Evolutionary conservation across 2,888 invertebrate genomes (phyloP).

Genomic region (Amiota mariae): DNA sequence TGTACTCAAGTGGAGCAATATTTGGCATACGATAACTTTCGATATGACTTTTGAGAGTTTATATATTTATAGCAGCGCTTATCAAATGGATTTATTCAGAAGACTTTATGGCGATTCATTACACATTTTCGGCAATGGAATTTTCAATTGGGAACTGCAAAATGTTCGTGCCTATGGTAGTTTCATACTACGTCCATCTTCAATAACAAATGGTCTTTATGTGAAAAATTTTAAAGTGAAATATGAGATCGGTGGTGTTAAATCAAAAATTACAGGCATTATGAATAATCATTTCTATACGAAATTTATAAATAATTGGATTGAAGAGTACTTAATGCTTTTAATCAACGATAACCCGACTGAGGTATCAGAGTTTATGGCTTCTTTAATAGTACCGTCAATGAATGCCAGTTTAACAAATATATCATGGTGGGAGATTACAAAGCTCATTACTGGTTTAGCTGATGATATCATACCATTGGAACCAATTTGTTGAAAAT

Average conservation of each 20-base stretch:
- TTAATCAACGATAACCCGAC: constrained; percentile 58
- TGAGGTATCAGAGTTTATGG: constrained; percentile 54
- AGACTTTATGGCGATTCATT: constrained; percentile 45
- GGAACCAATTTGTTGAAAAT: constrained; percentile 55
- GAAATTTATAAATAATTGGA: constrained; percentile 56
- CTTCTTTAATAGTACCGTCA: constrained; percentile 51
- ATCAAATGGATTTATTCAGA: constrained; percentile 52
- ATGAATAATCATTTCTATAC: constrained; percentile 49
- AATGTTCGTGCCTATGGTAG: constrained; percentile 60
- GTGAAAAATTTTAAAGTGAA: constrained; percentile 56
- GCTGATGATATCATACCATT: constrained; percentile 54
- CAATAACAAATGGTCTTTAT: constrained; percentile 45
- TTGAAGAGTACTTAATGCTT: constrained; percentile 58
- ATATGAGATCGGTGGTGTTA: constrained; percentile 52
- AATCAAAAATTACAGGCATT: constrained; percentile 59
- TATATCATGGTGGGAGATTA: constrained; percentile 56
- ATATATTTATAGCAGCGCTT: constrained; percentile 51
- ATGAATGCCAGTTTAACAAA: constrained; percentile 50
- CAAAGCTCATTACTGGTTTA: constrained; percentile 56
- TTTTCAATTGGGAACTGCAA: constrained; percentile 50
- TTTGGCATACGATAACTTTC: constrained; percentile 58
- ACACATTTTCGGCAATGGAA: constrained; percentile 56
- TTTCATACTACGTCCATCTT: constrained; percentile 57
- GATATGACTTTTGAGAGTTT: constrained; percentile 63
- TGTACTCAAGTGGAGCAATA: constrained; percentile 57